Percentiles rank a stretch among this genome's conserved stretches.
These are phyloP conservation scores for Tetragnatha versicolor DNA, from an alignment of 1,140 invertebrate species.

Conservation along the genomic window DNA sequence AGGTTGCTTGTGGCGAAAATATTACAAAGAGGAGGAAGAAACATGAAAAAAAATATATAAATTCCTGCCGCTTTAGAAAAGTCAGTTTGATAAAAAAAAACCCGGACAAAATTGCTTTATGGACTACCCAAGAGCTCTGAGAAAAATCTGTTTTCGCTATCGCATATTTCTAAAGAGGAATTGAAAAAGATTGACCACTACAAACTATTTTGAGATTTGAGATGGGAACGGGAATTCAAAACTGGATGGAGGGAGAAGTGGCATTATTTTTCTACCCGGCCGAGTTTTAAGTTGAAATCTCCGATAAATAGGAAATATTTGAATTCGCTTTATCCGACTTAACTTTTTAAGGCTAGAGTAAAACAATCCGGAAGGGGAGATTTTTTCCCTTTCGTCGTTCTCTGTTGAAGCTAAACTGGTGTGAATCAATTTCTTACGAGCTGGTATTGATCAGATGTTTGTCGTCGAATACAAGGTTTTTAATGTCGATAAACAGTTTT, in stretches of 20 bases:
- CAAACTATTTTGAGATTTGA: slow-evolving; percentile 14
- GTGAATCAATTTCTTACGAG: too few species aligned
- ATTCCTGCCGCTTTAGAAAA: slow-evolving; percentile 19
- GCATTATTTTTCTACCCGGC: slow-evolving; percentile 1
- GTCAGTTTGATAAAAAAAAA: neutral
- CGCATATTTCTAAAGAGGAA: slow-evolving; percentile 30
- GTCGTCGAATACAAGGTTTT: too few species aligned
- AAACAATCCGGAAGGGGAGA: too few species aligned
- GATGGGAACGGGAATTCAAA: slow-evolving; percentile 10
- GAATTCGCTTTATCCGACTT: slow-evolving; percentile 9
- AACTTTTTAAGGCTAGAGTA: too few species aligned
- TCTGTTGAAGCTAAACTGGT: too few species aligned
- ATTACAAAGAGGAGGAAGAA: neutral
- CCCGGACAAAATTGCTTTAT: slow-evolving; percentile 19
- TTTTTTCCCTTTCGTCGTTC: too few species aligned
- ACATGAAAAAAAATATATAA: neutral
- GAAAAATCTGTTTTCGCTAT: slow-evolving; percentile 13
- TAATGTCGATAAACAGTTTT: too few species aligned
- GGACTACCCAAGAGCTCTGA: neutral
- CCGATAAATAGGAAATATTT: slow-evolving; percentile 21
- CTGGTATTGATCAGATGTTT: too few species aligned
- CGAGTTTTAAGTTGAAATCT: neutral
- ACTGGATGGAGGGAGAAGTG: slow-evolving; percentile 8
- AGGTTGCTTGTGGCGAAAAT: neutral
- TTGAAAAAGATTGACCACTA: slow-evolving; percentile 37